Conservation (phyloP, 2,113 vertebrate species). For the Stegastes partitus region DNA sequence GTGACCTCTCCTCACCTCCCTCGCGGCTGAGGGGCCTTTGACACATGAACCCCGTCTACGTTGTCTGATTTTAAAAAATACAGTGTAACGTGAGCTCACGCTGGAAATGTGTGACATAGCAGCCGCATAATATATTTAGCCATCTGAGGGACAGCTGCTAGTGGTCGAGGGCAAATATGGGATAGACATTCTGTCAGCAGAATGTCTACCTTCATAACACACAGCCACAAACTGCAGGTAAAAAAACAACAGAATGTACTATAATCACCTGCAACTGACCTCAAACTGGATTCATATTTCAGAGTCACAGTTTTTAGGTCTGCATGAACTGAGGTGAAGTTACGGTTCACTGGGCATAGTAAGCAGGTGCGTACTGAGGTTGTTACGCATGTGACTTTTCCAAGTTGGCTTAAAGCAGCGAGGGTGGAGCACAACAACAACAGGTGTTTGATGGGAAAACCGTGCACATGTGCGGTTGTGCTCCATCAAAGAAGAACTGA, state of each 20-base stretch:
- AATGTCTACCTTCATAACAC: slow-evolving; percentile 5
- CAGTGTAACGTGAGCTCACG: slow-evolving; percentile 68
- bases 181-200: slow-evolving; percentile 41
- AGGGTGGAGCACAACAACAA: slow-evolving; percentile 19
- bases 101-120: slow-evolving; percentile 39
- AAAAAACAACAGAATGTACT: not conserved
- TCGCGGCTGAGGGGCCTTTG: slow-evolving; percentile 16
- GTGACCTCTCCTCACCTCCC: slow-evolving; percentile 26
- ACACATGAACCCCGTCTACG: slow-evolving; percentile 52
- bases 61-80: slow-evolving; percentile 73
- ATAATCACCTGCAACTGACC: not conserved
- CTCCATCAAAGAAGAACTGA: not conserved
- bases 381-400: slow-evolving; percentile 33
- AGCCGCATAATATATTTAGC: slow-evolving; percentile 72
- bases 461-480: not conserved
- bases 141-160: slow-evolving; percentile 65
- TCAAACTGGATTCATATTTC: slow-evolving; percentile 7
- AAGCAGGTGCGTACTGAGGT: slow-evolving; percentile 24
- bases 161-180: slow-evolving; percentile 48
- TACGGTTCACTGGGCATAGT: slow-evolving; percentile 26
- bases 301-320: not conserved
- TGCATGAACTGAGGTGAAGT: slow-evolving; percentile 14
- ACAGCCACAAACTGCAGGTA: not conserved
- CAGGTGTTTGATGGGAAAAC: slow-evolving; percentile 40
- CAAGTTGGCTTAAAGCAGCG: slow-evolving; percentile 2